Evolutionary conservation across 2,113 vertebrate genomes (phyloP).

Genomic region (Noctilio leporinus): DNA sequence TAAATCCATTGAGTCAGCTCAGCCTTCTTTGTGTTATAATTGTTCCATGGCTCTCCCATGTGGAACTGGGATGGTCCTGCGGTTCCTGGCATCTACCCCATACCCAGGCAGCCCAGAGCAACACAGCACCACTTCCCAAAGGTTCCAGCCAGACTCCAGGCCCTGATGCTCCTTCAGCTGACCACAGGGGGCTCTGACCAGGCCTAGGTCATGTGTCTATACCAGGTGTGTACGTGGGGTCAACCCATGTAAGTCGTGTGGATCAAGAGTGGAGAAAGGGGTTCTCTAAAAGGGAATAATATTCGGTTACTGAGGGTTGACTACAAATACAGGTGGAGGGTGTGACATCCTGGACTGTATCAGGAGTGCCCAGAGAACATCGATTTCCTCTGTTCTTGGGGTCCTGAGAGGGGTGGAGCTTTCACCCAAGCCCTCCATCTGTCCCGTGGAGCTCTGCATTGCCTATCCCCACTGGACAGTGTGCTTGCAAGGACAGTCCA

Average conservation of each 20-base stretch:
- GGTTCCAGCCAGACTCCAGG: not conserved
- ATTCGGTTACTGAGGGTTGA: not conserved
- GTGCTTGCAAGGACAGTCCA: not conserved
- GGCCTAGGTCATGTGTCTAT: not conserved
- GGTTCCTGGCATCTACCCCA: not conserved
- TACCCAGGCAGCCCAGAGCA: not conserved
- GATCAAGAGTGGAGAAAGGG: not conserved
- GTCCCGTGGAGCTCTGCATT: fast-evolving
- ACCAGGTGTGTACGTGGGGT: not conserved
- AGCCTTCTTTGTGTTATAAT: not conserved
- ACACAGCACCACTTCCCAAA: not conserved
- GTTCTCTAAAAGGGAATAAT: not conserved
- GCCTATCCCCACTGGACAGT: not conserved
- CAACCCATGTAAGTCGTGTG: not conserved
- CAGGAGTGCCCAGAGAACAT: not conserved
- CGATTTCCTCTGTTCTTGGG: not conserved
- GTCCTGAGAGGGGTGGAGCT: not conserved
- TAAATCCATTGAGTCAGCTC: not conserved
- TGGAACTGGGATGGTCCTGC: not conserved
- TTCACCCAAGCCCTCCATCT: not conserved
- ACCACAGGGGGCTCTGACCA: not conserved
- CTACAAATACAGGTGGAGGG: not conserved
- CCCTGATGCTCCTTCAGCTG: not conserved
- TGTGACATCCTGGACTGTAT: not conserved
- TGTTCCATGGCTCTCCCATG: not conserved